A percentile compares a stretch with the other conserved stretches of the same genome.
Evolutionary conservation across 2,113 vertebrate genomes (phyloP).

Genomic region (Cottus gobio): DNA sequence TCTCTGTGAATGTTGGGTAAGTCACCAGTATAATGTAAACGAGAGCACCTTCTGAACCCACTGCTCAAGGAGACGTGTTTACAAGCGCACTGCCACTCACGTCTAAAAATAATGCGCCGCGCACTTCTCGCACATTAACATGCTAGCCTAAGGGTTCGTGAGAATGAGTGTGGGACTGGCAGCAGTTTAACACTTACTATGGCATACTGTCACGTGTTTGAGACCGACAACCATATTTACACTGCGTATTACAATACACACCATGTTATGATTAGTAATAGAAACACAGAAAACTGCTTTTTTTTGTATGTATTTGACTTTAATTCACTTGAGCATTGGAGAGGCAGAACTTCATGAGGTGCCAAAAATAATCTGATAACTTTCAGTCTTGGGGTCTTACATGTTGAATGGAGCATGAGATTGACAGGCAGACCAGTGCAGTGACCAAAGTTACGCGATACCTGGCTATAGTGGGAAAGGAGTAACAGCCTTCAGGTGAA

Average conservation of each 20-base stretch:
- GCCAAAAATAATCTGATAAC: background rate
- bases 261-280: background rate
- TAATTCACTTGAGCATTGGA: background rate
- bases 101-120: conserved; percentile 35
- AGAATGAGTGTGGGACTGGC: conserved; percentile 26
- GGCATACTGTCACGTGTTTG: background rate
- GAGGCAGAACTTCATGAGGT: background rate
- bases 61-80: conserved; percentile 10
- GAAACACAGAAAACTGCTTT: background rate
- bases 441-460: background rate
- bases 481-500: background rate
- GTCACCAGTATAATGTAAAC: background rate
- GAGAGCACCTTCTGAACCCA: background rate
- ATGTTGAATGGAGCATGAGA: background rate
- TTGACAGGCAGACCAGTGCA: background rate
- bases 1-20: background rate
- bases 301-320: background rate
- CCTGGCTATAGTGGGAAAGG: background rate
- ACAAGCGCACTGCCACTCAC: background rate
- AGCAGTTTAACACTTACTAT: conserved; percentile 2
- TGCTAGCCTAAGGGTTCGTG: background rate
- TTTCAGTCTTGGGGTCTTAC: background rate
- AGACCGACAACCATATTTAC: background rate
- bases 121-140: conserved; percentile 21
- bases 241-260: background rate